Evolutionary conservation across 1,140 invertebrate species (phyloP), one percentile per base, ranked within the genome.

Genomic region (Macrobrachium nipponense): DNA sequence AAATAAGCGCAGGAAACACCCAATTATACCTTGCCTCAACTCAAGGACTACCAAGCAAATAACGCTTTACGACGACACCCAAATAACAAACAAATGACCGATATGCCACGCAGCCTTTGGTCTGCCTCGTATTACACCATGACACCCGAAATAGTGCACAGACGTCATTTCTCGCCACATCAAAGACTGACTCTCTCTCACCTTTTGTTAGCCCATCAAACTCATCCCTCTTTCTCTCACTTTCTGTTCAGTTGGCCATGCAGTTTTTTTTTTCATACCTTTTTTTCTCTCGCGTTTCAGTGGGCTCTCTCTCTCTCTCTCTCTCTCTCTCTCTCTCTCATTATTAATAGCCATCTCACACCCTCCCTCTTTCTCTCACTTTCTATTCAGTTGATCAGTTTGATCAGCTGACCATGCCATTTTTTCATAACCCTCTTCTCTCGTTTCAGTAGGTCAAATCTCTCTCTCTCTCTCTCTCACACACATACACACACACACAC

Each of bases 381-480:
- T 58, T 78, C 75, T 59, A 4, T n/a, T 76, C 12, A 43, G 18
- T 76, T n/a, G 18, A 12, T 23, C 75, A n/a, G 17, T 51, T 20
- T n/a, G n/a, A n/a, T 20, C 27, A 23, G 27, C 76, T 78, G 44
- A 20, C 76, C 60, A 44, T 78, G 44, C 60, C 76, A 59, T 59
- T 78, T 59, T 36, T 27, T 73, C 36, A 58, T 58, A 58, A 2
- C 43, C 14, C 7, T 68, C 27, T 17, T 20, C 64, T 68, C 10
- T 27, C 27, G n/a, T 68, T 20, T n/a, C 59, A 44, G 10, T 36
- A 17, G 44, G 20, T 15, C 59, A 12, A 5, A 0, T 58, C 73
- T n/a, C 44, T 73, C 70, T 60, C 75, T 17, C 75, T 51, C 75
- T 27, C 75, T 27, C 44, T 17, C 43, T 58, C 75, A 18, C 75